Evolutionary conservation across 2,888 invertebrate species (phyloP).

Genomic region (Rhagonycha lutea): DNA sequence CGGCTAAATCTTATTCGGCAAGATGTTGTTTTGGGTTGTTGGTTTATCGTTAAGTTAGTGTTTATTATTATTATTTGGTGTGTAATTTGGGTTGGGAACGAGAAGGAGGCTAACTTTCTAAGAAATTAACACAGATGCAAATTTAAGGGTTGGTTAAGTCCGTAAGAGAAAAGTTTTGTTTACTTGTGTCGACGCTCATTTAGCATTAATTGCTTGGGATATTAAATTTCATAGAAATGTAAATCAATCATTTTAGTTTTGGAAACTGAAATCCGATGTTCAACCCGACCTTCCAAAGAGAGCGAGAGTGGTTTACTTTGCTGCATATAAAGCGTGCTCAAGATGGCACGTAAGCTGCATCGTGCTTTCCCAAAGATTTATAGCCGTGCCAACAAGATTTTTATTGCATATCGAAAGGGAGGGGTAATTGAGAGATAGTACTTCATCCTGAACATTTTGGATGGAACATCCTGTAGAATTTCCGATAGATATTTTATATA

Average conservation of each 20-base stretch:
- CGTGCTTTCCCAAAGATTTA: not conserved
- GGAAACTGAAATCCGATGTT: not conserved
- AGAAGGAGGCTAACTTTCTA: conserved; percentile 2
- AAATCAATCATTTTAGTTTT: not conserved
- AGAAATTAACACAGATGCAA: conserved; percentile 4
- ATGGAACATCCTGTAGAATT: too few relatives aligned
- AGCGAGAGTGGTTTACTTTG: not conserved
- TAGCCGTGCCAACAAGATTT: not conserved
- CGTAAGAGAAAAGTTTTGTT: not conserved
- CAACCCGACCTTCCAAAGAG: not conserved
- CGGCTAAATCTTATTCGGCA: conserved; percentile 22
- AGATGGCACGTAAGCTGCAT: not conserved
- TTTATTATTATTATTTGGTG: conserved; percentile 18
- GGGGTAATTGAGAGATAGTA: too few relatives aligned
- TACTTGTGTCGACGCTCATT: not conserved
- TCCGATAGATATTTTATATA: too few relatives aligned
- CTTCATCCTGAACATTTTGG: too few relatives aligned
- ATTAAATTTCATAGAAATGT: not conserved
- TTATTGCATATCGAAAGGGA: not conserved
- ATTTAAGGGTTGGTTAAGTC: not conserved
- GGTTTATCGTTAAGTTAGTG: conserved; percentile 21
- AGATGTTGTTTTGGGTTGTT: conserved; percentile 21
- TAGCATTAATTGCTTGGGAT: not conserved
- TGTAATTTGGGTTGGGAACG: conserved; percentile 2
- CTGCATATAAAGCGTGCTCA: not conserved